Conservation (phyloP, 1,140 invertebrate genomes). For the Zelostemma sp. region DNA sequence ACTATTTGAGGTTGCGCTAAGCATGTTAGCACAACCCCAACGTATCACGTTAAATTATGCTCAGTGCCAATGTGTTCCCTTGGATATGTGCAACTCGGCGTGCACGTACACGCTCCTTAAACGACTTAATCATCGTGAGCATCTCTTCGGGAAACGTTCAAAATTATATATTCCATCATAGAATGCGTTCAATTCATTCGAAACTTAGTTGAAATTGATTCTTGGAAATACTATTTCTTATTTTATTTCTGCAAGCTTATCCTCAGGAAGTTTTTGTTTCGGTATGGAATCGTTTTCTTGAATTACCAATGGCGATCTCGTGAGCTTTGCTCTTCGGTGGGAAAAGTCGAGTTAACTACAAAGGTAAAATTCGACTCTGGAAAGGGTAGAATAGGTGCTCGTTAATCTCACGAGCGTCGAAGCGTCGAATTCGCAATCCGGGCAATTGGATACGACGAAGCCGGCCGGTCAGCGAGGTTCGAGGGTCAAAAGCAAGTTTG, state of each 20-base stretch:
- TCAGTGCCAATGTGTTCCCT: conserved; percentile 54
- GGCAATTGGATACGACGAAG: conserved; percentile 56
- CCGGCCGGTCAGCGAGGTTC: conserved; percentile 36
- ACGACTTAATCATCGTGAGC: conserved; percentile 49
- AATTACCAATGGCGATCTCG: conserved; percentile 21
- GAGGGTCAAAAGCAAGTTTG: conserved; percentile 56
- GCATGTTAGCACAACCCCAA: conserved; percentile 70
- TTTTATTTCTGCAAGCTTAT: too few species aligned
- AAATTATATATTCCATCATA: too few species aligned
- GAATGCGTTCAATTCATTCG: too few species aligned
- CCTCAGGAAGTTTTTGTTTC: too few species aligned
- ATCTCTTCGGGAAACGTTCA: too few species aligned
- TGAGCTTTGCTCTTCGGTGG: not conserved
- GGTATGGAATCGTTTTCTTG: conserved; percentile 37
- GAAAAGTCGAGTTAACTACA: conserved; percentile 33
- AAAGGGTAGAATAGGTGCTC: conserved; percentile 43
- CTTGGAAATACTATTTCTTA: too few species aligned
- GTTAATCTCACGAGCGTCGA: conserved; percentile 62
- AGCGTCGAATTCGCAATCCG: conserved; percentile 58
- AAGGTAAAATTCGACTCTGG: conserved; percentile 53
- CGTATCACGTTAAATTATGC: conserved; percentile 71
- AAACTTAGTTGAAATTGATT: too few species aligned
- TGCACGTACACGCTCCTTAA: conserved; percentile 35
- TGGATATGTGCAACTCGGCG: conserved; percentile 33
- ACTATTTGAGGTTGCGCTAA: conserved; percentile 70